These are phyloP conservation scores for Micromussa lordhowensis DNA, from an alignment of 92 coral and sea anemone genomes.

Conservation along the genomic window DNA sequence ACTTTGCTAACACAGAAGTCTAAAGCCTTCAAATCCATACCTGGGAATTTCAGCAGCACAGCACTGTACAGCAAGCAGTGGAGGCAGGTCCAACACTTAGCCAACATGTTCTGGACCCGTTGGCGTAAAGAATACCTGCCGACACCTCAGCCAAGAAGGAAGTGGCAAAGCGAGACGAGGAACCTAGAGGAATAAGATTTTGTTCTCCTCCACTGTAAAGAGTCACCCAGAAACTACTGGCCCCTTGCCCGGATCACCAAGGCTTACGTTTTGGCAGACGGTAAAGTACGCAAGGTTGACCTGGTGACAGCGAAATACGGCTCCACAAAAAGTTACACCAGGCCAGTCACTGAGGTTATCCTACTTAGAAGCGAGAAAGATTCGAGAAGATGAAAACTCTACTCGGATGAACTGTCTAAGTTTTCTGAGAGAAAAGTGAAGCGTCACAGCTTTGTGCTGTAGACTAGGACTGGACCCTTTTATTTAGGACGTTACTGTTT, in stretches of 20 bases:
- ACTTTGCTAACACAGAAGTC: constrained; percentile 47
- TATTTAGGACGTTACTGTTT: too few relatives aligned
- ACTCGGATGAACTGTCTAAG: constrained; percentile 1
- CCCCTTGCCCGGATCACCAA: background rate
- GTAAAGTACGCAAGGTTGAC: constrained; percentile 65
- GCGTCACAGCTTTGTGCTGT: too few relatives aligned
- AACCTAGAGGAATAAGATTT: background rate
- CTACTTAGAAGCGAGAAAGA: constrained; percentile 31
- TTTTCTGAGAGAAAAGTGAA: background rate
- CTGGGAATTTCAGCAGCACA: too few relatives aligned
- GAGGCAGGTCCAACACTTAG: background rate
- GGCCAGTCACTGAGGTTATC: constrained; percentile 60
- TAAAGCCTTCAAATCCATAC: background rate
- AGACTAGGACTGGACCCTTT: too few relatives aligned
- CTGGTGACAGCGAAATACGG: constrained; percentile 54
- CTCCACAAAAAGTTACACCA: constrained; percentile 25
- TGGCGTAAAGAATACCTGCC: constrained; percentile 49
- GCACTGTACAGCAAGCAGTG: too few relatives aligned
- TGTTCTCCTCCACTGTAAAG: too few relatives aligned
- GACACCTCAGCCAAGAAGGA: constrained; percentile 40
- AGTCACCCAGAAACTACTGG: too few relatives aligned
- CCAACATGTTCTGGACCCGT: background rate
- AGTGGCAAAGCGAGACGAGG: background rate
- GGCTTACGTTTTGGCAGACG: too few relatives aligned
- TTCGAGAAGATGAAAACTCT: constrained; percentile 25